phyloP scores from a whole-genome alignment of 2,797 vertebrate genomes.

The Lepus townsendii region DNA sequence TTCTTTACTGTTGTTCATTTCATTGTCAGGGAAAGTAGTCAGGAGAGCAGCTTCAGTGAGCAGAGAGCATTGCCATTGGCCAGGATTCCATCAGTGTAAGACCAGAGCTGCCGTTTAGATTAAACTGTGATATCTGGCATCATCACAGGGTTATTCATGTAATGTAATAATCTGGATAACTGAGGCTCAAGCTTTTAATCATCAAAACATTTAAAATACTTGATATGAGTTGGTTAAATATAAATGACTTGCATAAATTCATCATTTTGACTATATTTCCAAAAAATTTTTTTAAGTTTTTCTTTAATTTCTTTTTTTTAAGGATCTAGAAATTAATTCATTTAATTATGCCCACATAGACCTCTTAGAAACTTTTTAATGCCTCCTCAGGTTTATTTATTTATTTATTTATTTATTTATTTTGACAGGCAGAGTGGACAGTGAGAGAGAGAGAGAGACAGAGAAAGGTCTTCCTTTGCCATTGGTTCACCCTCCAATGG shows the following conservation, averaged over 20 bases:
- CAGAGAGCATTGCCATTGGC: background rate
- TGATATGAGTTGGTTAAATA: background rate
- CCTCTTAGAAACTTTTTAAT: too few relatives aligned
- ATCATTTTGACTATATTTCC: slow-evolving; percentile 11
- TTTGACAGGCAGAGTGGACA: too few relatives aligned
- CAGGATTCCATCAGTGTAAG: too few relatives aligned
- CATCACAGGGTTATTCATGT: background rate
- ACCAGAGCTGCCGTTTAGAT: background rate
- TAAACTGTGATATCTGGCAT: background rate
- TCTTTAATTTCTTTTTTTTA: too few relatives aligned
- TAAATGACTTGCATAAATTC: background rate
- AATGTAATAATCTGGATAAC: background rate
- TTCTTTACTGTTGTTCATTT: background rate
- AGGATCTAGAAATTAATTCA: too few relatives aligned
- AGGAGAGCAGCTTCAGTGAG: background rate
- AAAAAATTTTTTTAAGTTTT: background rate
- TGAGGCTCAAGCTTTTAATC: background rate
- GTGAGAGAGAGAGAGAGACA: too few relatives aligned
- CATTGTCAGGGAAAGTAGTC: background rate
- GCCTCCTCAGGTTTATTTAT: too few relatives aligned
- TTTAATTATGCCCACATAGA: too few relatives aligned
- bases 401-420: too few relatives aligned
- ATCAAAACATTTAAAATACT: slow-evolving; percentile 13
- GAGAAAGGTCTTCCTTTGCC: too few relatives aligned
- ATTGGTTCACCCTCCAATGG: too few relatives aligned